Evolutionary conservation across 2,797 vertebrate species (phyloP).

Genomic region (Alosa sapidissima): DNA sequence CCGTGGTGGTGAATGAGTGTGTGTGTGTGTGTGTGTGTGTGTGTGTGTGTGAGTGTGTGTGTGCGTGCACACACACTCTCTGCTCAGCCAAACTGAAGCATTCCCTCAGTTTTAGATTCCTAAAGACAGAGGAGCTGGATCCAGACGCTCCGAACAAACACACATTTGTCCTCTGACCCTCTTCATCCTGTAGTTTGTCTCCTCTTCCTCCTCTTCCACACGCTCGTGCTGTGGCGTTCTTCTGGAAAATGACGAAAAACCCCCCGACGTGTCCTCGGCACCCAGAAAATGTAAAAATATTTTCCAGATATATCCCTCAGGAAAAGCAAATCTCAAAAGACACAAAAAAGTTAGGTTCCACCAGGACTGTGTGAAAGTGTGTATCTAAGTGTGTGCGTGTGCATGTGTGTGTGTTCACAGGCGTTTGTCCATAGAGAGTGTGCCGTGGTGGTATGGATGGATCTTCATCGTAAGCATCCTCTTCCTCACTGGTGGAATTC

Average conservation of each 20-base stretch:
- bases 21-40: slow-evolving; percentile 27
- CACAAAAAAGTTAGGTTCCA: slow-evolving; percentile 9
- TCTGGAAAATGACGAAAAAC: not conserved
- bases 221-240: not conserved
- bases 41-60: slow-evolving; percentile 40
- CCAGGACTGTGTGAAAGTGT: slow-evolving; percentile 3
- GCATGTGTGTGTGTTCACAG: slow-evolving; percentile 20
- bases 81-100: slow-evolving; percentile 71
- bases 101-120: slow-evolving; percentile 58
- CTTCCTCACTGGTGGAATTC: slow-evolving; percentile 18
- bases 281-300: not conserved
- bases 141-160: slow-evolving; percentile 40
- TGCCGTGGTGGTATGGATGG: not conserved
- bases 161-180: slow-evolving; percentile 25
- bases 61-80: slow-evolving; percentile 42
- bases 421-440: not conserved
- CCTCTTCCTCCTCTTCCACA: not conserved
- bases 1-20: not conserved
- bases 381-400: slow-evolving; percentile 27
- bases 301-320: slow-evolving; percentile 13
- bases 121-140: slow-evolving; percentile 46
- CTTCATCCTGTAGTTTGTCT: slow-evolving; percentile 17
- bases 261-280: not conserved
- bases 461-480: not conserved
- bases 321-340: not conserved